Conservation (phyloP, 2,797 vertebrate genomes). For the Pelochelys cantorii region DNA sequence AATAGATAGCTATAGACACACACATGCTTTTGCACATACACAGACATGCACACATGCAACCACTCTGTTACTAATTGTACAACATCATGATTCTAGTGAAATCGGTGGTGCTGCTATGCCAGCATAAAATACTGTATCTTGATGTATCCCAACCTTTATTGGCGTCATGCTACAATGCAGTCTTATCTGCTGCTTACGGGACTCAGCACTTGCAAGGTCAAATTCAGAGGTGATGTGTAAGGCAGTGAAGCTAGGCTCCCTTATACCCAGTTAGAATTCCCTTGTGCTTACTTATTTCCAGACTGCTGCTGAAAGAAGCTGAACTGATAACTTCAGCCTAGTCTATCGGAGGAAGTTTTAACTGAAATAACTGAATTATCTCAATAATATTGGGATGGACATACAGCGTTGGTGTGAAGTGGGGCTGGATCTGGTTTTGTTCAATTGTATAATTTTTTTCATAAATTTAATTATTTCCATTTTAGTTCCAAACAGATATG, state of each 20-base stretch:
- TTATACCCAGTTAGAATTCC: neutral
- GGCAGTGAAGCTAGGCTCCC: neutral
- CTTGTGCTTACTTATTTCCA: neutral
- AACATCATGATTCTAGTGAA: neutral
- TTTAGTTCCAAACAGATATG: neutral
- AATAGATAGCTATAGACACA: neutral
- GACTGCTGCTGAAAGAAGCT: neutral
- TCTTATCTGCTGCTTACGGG: neutral
- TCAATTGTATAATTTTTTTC: neutral
- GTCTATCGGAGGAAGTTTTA: neutral
- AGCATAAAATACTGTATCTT: rapidly evolving
- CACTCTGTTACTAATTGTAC: neutral
- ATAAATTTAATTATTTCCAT: neutral
- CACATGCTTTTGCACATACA: neutral
- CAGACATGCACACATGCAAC: rapidly evolving
- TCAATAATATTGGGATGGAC: neutral
- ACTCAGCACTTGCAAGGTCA: neutral
- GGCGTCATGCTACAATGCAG: neutral
- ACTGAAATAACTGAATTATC: neutral
- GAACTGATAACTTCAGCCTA: neutral
- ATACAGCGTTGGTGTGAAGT: neutral
- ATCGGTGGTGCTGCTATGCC: rapidly evolving
- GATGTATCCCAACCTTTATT: rapidly evolving
- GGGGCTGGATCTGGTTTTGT: neutral
- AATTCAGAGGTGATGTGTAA: rapidly evolving